Evolutionary conservation across 2,888 invertebrate species (phyloP), one percentile per base, ranked within the genome.

Genomic region (Mesorhabditis spiculigera): DNA sequence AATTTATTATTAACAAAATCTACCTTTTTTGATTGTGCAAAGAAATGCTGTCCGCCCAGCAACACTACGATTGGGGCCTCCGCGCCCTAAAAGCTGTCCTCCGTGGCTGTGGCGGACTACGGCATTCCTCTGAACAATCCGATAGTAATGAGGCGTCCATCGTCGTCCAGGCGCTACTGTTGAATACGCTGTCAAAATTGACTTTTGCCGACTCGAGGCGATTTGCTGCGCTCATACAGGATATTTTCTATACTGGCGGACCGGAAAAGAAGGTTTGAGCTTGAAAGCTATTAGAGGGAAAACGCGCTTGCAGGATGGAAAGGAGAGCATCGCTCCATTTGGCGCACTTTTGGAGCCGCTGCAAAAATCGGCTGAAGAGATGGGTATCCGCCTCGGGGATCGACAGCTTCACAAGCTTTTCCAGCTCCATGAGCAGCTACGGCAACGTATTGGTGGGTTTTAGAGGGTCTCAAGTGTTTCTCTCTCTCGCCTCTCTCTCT

Each of bases 61-160:
- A 94, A 65, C 98, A 98, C 87, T 98, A 98, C 88, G 98, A 98
- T 87, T 98, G 97, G 97, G 97, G 98, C 1, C 89, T 98, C 71
- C 90, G 98, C 72, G 95, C 97, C 4, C 89, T 98, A 74, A 95
- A 95, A 88, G 95, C 95, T 0, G 92, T 95, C 4, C 90, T 98
- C 13, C 90, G 91, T 73, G 88, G 89, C 4, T 87, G 88, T 81
- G 86, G 85, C 4, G 77, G 78, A 66, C 70, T 80, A 61, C 63
- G 75, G 4, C 4, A 28, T 16, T 28, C 28, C 28, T 50, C 58
- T 13, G 10, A 50, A 50, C n/a, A 10, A 13, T n/a, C 58, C 8
- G 58, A 74, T 8, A 63, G 41, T 6, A 58, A 62, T 5, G 92
- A 92, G 87, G 89, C 91, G 75, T 90, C 90, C 71, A 87, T 92